Base-by-base conservation (phyloP, 35 echinoderm and acorn worm species). In the Diadema setosum region DNA sequence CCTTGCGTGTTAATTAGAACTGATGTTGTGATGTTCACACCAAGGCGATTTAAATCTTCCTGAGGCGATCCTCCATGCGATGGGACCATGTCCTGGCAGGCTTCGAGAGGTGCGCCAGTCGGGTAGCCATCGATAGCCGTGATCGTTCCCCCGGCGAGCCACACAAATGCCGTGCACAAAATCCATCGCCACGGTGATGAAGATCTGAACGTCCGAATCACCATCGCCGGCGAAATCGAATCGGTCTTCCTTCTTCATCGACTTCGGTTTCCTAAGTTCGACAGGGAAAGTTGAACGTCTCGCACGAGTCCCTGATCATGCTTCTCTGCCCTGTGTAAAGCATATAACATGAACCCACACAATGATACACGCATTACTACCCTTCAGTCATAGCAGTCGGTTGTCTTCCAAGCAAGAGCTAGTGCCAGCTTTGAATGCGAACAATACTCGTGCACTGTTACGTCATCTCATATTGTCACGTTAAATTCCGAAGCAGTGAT, bases 241-340 rank as follows among this genome's bases (percentile, higher is more conserved):
- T 8, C 2, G 27, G 12, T 67, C 63, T 67, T 16, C 63, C 63
- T 26, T 31, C 63, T 29, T 67, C 63, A 67, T 67, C 63, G 63
- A 67, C 63, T 67, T 33, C 63, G 63, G 37, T 67, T 67, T 67
- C 63, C 63, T 67, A n/a, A n/a, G n/a, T n/a, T n/a, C n/a, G n/a
- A n/a, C n/a, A n/a, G n/a, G n/a, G n/a, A n/a, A n/a, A n/a, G n/a
- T n/a, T n/a, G n/a, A n/a, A n/a, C n/a, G n/a, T n/a, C n/a, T n/a
- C n/a, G n/a, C n/a, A n/a, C n/a, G n/a, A n/a, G n/a, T n/a, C n/a
- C n/a, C n/a, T n/a, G n/a, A n/a, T n/a, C n/a, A n/a, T n/a, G n/a
- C n/a, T n/a, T n/a, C n/a, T n/a, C n/a, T n/a, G n/a, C n/a, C n/a
- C n/a, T n/a, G n/a, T n/a, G n/a, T n/a, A n/a, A n/a, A n/a, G n/a